Evolutionary conservation across 2,113 vertebrate species (phyloP), one percentile per base, ranked within the genome.

Genomic region (Chaetura pelagica): DNA sequence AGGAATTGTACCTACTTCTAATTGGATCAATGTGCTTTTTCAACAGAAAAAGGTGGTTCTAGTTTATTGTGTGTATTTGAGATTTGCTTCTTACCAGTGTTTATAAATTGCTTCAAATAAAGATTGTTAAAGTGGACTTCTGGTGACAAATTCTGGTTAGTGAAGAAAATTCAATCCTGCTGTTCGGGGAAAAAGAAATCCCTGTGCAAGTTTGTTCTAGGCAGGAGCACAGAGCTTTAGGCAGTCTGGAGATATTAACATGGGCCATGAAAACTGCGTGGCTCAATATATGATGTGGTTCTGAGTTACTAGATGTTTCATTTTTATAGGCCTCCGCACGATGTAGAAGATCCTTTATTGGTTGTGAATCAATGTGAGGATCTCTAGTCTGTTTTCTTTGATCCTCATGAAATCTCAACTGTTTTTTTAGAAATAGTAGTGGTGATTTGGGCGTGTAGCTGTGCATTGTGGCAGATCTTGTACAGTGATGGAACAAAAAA

Each of bases 401-500:
- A n/a, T 18, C 34, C 7, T 77, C 22, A 8, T 5, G 3, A 34
- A 68, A 34, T 29, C 3, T n/a, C 15, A 23, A 4, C 8, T 42
- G 40, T 6, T 22, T 71, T 67, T 71, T 30, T 42, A 26, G 15
- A 26, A 7, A 6, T 5, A 30, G 6, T 6, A 16, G 27, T 22
- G 15, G 8, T 48, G 7, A 15, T 49, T 49, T 72, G 10, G 16
- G 2, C 3, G 15, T 0, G 0, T 54, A 11, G 15, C 17, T 5
- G 7, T 15, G 29, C 17, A 8, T 63, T 44, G 7, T 71, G 84
- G 12, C 19, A 64, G 34, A 22, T 27, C 12, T 22, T 38, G 2
- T 3, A 34, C 35, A 72, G 21, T 40, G 58, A 23, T 3, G 30
- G 58, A 82, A 26, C 10, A 61, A 61, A 8, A 35, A 42, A 38